A percentile compares a stretch with the other conserved stretches of the same genome.
phyloP scores from a whole-genome alignment of 2,113 vertebrate species.

The Phrynosoma platyrhinos region DNA sequence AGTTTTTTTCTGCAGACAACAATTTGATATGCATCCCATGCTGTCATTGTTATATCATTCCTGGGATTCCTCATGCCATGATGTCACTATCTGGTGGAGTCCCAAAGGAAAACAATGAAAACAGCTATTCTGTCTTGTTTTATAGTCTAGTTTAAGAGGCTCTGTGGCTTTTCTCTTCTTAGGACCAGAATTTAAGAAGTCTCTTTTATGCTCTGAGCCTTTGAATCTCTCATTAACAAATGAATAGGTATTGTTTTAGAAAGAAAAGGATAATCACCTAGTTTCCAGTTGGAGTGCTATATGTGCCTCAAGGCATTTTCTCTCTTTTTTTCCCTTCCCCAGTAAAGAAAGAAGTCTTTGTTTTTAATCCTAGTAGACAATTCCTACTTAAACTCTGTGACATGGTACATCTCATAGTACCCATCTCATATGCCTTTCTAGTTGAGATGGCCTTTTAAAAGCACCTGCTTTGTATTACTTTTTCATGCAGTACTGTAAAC shows the following conservation, averaged over 20 bases:
- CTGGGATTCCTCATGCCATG: slow-evolving; percentile 63
- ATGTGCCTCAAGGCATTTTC: slow-evolving; percentile 40
- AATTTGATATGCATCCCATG: slow-evolving; percentile 45
- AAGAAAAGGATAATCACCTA: slow-evolving; percentile 47
- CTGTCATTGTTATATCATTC: slow-evolving; percentile 29
- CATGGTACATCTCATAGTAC: not conserved
- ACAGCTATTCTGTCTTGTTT: slow-evolving; percentile 30
- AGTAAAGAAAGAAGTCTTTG: not conserved
- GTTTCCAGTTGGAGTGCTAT: slow-evolving; percentile 55
- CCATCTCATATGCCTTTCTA: not conserved
- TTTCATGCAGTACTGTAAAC: not conserved
- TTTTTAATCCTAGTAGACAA: not conserved
- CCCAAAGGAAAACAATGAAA: slow-evolving; percentile 59
- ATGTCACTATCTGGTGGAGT: slow-evolving; percentile 58
- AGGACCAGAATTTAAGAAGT: slow-evolving; percentile 18
- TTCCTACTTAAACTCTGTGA: not conserved
- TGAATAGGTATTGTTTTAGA: slow-evolving; percentile 46
- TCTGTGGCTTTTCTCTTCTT: slow-evolving; percentile 29
- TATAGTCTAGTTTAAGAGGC: not conserved
- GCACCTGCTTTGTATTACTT: not conserved
- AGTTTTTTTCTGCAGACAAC: slow-evolving; percentile 38
- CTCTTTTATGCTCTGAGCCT: slow-evolving; percentile 27
- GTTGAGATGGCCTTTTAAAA: slow-evolving; percentile 38
- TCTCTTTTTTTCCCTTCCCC: not conserved
- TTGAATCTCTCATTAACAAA: slow-evolving; percentile 24